Evolutionary conservation across 2,888 invertebrate species (phyloP), one percentile per base, ranked within the genome.

Genomic region (Scelioninae gen. 1): DNA sequence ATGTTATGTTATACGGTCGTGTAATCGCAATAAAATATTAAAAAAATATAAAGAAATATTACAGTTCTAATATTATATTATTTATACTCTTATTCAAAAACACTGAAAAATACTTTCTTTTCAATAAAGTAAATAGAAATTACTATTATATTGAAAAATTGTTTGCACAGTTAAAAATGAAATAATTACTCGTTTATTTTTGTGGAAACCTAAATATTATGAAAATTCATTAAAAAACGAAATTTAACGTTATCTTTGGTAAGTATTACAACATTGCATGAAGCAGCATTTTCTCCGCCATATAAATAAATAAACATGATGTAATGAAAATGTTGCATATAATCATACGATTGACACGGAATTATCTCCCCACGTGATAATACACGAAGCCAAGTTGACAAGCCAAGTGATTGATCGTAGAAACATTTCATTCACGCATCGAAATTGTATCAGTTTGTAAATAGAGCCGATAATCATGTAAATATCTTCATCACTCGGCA

Each of bases 401-500:
- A 69, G 16, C 16, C 43, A 45, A 75, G 47, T 76, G 60, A 76
- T 76, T 76, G 58, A 76, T 75, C 65, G 56, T 29, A 66, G 66
- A 66, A 60, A 51, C 66, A 65, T 66, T 76, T 66, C 76, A 58
- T 60, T 76, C 66, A 76, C 38, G 76, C 56, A 60, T 66, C 45
- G 65, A 32, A 75, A 75, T 76, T 65, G 43, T 76, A 76, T 66
- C 76, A 60, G 51, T 60, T 76, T 76, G 66, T 76, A 76, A 66
- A 75, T 65, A 75, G 43, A 74, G 63, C 74, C 13, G 40, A 65
- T 49, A 65, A 75, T 65, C 49, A 66, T 66, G 58, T 62, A 65
- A 74, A 65, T 40, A 15, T 47, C 49, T 58, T 55, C 47, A 32
- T 55, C n/a, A 40, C 40, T 45, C 31, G 8, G 65, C 51, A 38